Evolutionary conservation across 2,797 vertebrate genomes (phyloP), one percentile per base, ranked within the genome.

Genomic region (Cercopithecus mitis): DNA sequence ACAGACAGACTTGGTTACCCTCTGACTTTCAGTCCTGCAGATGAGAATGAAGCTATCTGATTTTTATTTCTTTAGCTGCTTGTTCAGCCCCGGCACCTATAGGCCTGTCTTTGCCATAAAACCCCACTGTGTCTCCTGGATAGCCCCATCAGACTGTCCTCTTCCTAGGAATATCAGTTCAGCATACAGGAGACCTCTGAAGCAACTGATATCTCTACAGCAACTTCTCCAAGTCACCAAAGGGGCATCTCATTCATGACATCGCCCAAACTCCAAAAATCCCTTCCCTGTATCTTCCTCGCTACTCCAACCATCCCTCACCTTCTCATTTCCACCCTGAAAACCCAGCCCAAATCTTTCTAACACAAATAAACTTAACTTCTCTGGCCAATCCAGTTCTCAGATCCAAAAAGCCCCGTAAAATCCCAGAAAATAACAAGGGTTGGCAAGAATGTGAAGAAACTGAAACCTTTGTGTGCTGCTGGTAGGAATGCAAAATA

Each of bases 1-100:
- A 0, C 1, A 14, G 45, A n/a, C 2, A 4, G 5, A 13, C 83
- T 58, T 0, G 6, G 25, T 41, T 43, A 50, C 25, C 76, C 25
- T 30, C 47, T 41, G 79, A 36, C 15, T 72, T 15, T 75, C 24
- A 57, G 58, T 36, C 4, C 33, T 11, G 30, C 12, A 20, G 13
- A 19, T 0, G 19, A n/a, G 36, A 19, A 22, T 12, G 43, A 88
- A 50, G 43, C 73, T 58, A 36, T 5, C 20, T 45, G 43, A 20
- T 25, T 43, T 72, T 47, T 39, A 52, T 52, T 85, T 83, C 45
- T 73, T 82, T 27, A 7, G 72, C 30, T 76, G 36, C 30, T 55
- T 93, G 81, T 81, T 43, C 25, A 79, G n/a, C 20, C 15, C 4
- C 14, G 41, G 30, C 2, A n/a, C 52, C 30, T 27, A 39, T 0